A percentile compares a stretch with the other conserved stretches of the same genome.
These are phyloP conservation scores for Sibirionetta formosa DNA, from an alignment of 2,797 vertebrate genomes.

Conservation along the genomic window DNA sequence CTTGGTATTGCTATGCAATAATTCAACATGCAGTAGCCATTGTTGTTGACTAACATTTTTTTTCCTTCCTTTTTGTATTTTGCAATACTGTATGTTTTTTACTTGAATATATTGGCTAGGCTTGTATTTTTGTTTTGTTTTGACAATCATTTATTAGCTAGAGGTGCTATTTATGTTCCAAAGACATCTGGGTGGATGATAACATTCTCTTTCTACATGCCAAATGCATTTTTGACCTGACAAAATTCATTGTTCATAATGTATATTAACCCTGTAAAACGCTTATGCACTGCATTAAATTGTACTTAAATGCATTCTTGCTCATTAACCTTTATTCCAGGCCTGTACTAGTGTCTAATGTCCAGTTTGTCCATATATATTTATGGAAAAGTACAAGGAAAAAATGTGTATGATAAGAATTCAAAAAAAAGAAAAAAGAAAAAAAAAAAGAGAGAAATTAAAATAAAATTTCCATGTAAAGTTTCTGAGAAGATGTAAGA, in stretches of 20 bases:
- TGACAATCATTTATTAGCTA: constrained; percentile 75
- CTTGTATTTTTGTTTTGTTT: constrained; percentile 1
- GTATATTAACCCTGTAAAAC: constrained; percentile 63
- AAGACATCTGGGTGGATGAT: constrained; percentile 64
- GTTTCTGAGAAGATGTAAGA: constrained; percentile 49
- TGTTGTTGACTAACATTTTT: constrained; percentile 34
- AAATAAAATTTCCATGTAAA: constrained; percentile 76
- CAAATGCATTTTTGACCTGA: constrained; percentile 49
- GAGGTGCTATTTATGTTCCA: constrained; percentile 82
- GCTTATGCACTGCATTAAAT: constrained; percentile 53
- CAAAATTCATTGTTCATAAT: constrained; percentile 54
- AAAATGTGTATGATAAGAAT: constrained; percentile 54
- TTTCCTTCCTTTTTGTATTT: constrained; percentile 70
- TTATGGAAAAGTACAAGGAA: constrained; percentile 60
- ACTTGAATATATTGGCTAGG: constrained; percentile 67
- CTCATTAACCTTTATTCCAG: constrained; percentile 69
- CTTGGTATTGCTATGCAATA: constrained; percentile 80
- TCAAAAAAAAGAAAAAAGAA: not conserved
- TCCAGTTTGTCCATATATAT: constrained; percentile 75
- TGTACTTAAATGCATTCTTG: constrained; percentile 70
- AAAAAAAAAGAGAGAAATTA: constrained; percentile 6
- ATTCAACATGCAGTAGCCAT: constrained; percentile 57
- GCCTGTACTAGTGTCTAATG: constrained; percentile 65
- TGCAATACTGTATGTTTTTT: constrained; percentile 61
- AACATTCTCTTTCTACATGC: constrained; percentile 56